Evolutionary conservation across 2,888 invertebrate species (phyloP), one percentile per base, ranked within the genome.

Genomic region (Lamellibrachia columna): DNA sequence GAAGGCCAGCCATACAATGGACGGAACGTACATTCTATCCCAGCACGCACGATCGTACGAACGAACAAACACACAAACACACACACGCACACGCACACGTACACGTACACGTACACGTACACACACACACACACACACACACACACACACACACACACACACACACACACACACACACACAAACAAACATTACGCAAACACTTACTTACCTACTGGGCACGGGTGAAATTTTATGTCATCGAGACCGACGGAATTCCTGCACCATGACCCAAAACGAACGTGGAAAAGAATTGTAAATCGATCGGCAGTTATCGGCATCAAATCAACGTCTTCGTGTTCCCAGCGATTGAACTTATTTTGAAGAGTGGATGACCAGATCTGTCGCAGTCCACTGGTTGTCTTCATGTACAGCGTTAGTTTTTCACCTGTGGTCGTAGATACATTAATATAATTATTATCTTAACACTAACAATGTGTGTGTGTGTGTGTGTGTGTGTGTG

Each of bases 221-320:
- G 53, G 22, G 3, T 53, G 55, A 53, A 91, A 91, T 9, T 11
- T 91, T 11, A 91, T 91, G n/a, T 91, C 52, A 11, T 91, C 91
- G 7, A 91, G 28, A 53, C 91, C 91, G 9, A 91, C 52, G 9
- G 53, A 22, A 55, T 53, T 91, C 53, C 91, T 11, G 55, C 91
- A 91, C 53, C 91, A 52, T 53, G 53, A 4, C 40, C 9, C 91
- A 53, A 53, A 53, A 53, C 55, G 52, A 9, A n/a, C 53, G 55
- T 91, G 55, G 55, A 91, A 91, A 8, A 91, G 3, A 11, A 91
- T 11, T 22, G 91, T 22, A n/a, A 91, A 91, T 52, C 15, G 55
- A 11, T 91, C 53, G n/a, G 53, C 91, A 11, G n/a, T 28, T 11
- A 40, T 15, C 3, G 53, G 91, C 15, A 40, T 91, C 91, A 52